Conservation (phyloP, 2,888 invertebrate genomes). For the Nysson spinosus region DNA sequence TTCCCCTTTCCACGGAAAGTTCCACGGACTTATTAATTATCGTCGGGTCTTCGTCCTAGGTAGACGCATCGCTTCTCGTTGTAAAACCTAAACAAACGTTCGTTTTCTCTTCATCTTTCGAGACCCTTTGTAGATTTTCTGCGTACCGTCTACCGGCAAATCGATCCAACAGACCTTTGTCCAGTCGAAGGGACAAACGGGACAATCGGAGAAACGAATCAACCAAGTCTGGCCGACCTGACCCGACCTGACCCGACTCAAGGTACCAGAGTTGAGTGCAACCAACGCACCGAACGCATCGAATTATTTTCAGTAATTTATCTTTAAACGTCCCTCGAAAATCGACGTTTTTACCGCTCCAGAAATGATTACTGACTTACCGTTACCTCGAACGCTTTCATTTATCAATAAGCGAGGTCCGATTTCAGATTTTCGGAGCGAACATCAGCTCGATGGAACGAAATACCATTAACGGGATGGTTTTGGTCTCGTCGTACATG, state of each 20-base stretch:
- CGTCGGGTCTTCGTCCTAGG: background rate
- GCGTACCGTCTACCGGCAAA: slow-evolving; percentile 17
- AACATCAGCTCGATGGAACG: too few species aligned
- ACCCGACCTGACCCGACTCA: slow-evolving; percentile 4
- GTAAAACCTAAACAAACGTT: slow-evolving; percentile 10
- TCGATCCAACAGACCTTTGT: slow-evolving; percentile 31
- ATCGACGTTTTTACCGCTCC: too few species aligned
- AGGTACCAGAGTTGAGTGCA: too few species aligned
- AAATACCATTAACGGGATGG: too few species aligned
- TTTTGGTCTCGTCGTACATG: too few species aligned
- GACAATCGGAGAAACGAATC: background rate
- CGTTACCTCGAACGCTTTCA: too few species aligned
- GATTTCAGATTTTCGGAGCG: too few species aligned
- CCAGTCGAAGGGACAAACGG: slow-evolving; percentile 9
- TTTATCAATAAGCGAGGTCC: too few species aligned
- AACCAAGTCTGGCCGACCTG: slow-evolving; percentile 8
- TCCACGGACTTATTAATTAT: slow-evolving; percentile 24
- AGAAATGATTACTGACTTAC: too few species aligned
- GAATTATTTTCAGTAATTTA: too few species aligned
- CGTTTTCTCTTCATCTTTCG: slow-evolving; percentile 11
- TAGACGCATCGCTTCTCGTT: background rate
- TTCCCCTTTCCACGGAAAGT: background rate
- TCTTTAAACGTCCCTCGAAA: too few species aligned
- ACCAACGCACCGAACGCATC: background rate
- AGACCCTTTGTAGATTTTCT: slow-evolving; percentile 25